Conservation (phyloP, 2,888 invertebrate genomes). For the Lycocerus yunnanus region DNA sequence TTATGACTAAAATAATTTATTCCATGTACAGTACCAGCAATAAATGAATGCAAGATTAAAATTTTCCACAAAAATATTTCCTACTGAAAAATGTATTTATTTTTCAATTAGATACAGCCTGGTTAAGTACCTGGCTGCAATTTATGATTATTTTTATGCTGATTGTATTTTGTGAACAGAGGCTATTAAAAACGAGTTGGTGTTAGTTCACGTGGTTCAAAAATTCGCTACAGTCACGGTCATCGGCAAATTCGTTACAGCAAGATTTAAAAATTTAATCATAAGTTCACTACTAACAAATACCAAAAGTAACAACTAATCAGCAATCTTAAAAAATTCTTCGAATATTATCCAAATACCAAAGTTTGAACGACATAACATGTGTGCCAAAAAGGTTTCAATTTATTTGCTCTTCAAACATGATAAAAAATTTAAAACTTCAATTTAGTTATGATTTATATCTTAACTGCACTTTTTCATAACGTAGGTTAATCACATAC, state of each 20-base stretch:
- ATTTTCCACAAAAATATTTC: not conserved
- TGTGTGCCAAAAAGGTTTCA: not conserved
- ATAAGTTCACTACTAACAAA: not conserved
- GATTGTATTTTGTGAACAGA: slow-evolving; percentile 34
- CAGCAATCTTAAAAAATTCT: not conserved
- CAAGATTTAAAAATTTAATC: slow-evolving; percentile 9
- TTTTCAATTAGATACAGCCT: slow-evolving; percentile 20
- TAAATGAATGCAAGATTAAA: not conserved
- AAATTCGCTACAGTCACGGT: slow-evolving; percentile 37
- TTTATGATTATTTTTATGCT: slow-evolving; percentile 34
- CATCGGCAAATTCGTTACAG: slow-evolving; percentile 32
- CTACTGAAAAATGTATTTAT: slow-evolving; percentile 10
- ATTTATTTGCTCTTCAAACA: not conserved
- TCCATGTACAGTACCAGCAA: not conserved
- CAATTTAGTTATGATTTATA: not conserved
- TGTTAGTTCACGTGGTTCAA: slow-evolving; percentile 32
- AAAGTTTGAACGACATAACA: not conserved
- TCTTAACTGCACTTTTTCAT: not conserved
- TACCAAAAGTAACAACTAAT: not conserved
- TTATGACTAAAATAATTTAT: not conserved
- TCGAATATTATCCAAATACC: not conserved
- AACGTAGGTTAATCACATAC: not conserved
- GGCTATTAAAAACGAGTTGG: slow-evolving; percentile 31
- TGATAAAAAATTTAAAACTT: not conserved
- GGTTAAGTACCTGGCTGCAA: slow-evolving; percentile 17